These are phyloP conservation scores for Tachysurus fulvidraco DNA, from an alignment of 2,113 vertebrate species.

Conservation along the genomic window DNA sequence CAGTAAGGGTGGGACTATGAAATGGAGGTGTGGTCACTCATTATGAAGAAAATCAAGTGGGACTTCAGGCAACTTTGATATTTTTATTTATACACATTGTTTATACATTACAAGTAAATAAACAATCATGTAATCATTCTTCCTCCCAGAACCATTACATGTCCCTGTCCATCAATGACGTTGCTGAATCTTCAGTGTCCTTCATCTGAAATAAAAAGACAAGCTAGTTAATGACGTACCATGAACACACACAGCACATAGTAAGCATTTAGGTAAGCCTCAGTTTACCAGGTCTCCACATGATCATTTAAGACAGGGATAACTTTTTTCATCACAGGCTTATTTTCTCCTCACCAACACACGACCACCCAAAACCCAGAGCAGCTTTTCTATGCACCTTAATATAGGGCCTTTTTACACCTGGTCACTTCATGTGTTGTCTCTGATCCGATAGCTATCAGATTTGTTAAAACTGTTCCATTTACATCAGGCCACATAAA, in stretches of 20 bases:
- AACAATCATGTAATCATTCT: not conserved
- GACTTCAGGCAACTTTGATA: not conserved
- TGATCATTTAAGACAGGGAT: constrained; percentile 74
- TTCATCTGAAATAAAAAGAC: not conserved
- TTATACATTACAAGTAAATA: not conserved
- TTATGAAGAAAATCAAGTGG: not conserved
- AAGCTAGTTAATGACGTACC: not conserved
- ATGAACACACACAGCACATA: not conserved
- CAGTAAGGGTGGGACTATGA: not conserved
- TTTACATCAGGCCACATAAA: too few species aligned
- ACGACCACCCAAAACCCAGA: not conserved
- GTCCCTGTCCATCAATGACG: not conserved
- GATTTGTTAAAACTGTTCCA: too few species aligned
- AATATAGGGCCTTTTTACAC: too few species aligned
- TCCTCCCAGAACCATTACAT: not conserved
- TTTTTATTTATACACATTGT: not conserved
- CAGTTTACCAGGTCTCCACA: constrained; percentile 74
- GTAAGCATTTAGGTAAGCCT: constrained; percentile 58
- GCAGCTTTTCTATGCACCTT: not conserved
- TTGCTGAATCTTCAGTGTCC: not conserved
- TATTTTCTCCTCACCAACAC: not conserved
- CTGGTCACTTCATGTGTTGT: too few species aligned
- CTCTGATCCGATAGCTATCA: too few species aligned
- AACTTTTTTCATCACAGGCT: constrained; percentile 74
- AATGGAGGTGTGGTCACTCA: not conserved